Evolutionary conservation across 2,113 vertebrate species (phyloP), one percentile per base, ranked within the genome.

Genomic region (Pardalotus punctatus): DNA sequence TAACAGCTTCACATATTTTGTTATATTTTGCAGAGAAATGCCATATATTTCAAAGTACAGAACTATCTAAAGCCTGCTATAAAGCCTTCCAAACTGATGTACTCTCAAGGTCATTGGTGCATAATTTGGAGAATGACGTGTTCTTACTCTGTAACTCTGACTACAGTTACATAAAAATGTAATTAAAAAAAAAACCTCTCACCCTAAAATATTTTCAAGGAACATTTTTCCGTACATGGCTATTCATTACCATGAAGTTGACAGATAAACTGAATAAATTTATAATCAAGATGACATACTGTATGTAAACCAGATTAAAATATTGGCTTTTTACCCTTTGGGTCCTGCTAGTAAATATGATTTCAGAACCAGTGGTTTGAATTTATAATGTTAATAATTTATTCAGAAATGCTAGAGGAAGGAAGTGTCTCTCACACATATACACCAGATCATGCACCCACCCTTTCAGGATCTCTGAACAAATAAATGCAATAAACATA

Each of bases 61-160:
- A 77, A 88, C 91, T 96, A 88, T 94, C 96, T 96, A 96, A 96
- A 96, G 77, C 45, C 23, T 51, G 87, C 87, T 95, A 43, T 97
- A 97, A 97, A 98, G 53, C 82, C 45, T 97, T 96, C 90, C 89
- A 94, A 91, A 87, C 31, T 88, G 92, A 97, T 96, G 96, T 76
- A 96, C 81, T 96, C 89, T 95, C 97, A 98, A 98, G 97, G 98
- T 98, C 97, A 97, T 91, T 6, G 15, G 65, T 84, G 88, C 48
- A 97, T 94, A 96, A 97, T 96, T 96, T 93, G 88, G 83, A 94
- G 79, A 95, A 77, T 53, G 89, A 97, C 94, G 47, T 94, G 77
- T 86, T 95, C 91, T 92, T 84, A 86, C 62, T 96, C 95, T 91
- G 86, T 94, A 95, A 88, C 66, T 95, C 71, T 93, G 93, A 45